A percentile compares a stretch with the other conserved stretches of the same genome.
Evolutionary conservation across 2,888 invertebrate species (phyloP).

Genomic region (Malthinus seriepunctatus): DNA sequence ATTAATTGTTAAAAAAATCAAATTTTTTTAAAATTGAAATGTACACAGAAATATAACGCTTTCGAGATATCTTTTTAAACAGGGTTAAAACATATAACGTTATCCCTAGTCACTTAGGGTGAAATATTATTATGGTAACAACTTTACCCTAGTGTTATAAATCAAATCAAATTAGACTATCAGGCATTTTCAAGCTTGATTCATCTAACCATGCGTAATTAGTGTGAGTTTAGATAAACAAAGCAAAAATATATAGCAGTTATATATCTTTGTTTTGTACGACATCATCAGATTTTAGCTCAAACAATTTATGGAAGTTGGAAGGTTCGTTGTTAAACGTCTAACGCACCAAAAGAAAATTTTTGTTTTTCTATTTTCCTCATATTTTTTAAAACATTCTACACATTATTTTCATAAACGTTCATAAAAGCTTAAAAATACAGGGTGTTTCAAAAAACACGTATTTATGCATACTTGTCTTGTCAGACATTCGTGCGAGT

Average conservation of each 20-base stretch:
- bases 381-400: no score
- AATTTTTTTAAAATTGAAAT: no score
- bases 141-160: conserved; percentile 12
- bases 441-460: no score
- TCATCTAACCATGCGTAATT: conserved; percentile 26
- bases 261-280: conserved; percentile 25
- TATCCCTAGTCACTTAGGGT: conserved; percentile 7
- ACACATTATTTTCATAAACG: no score
- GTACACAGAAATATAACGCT: no score
- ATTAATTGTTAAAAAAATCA: no score
- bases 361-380: no score
- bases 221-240: conserved; percentile 27
- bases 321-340: background rate
- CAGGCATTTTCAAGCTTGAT: conserved; percentile 22
- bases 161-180: conserved; percentile 25
- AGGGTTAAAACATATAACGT: conserved; percentile 3
- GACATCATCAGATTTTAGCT: conserved; percentile 25
- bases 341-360: no score
- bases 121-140: conserved; percentile 12
- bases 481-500: no score
- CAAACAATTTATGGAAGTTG: conserved; percentile 20
- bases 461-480: no score
- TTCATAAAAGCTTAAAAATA: no score
- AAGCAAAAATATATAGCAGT: conserved; percentile 27
- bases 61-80: background rate